These are phyloP conservation scores for Allacma fusca DNA, from an alignment of 2,888 invertebrate species.

Conservation along the genomic window DNA sequence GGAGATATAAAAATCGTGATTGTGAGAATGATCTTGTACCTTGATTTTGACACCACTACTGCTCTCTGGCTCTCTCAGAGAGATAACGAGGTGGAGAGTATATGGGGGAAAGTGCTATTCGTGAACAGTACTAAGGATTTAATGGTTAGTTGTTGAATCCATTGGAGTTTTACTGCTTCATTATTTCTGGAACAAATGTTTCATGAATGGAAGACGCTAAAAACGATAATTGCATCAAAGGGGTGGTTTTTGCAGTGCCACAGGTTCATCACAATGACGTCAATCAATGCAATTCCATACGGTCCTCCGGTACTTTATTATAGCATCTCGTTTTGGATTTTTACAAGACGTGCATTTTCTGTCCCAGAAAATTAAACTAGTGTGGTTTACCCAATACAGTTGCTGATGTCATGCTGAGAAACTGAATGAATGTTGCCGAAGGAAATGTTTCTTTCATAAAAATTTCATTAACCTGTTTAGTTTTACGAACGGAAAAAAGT, in stretches of 20 bases:
- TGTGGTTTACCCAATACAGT: neutral
- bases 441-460: neutral
- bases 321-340: neutral
- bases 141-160: neutral
- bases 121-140: neutral
- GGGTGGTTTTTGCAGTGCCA: neutral
- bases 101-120: neutral
- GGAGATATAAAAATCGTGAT: too few species aligned
- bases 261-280: neutral
- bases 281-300: neutral
- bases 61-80: too few species aligned
- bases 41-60: too few species aligned
- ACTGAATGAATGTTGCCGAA: neutral
- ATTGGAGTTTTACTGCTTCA: neutral
- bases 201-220: neutral
- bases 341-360: neutral
- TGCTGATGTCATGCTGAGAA: neutral
- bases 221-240: neutral
- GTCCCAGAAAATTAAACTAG: neutral
- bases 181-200: neutral
- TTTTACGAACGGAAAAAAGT: neutral
- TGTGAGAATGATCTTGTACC: too few species aligned
- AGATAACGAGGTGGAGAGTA: too few species aligned
- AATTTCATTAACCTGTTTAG: constrained; percentile 7
- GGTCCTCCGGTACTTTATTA: neutral